A percentile compares a stretch with the other conserved stretches of the same genome.
Evolutionary conservation across 2,888 invertebrate genomes (phyloP).

Genomic region (Drosophila anomelani): DNA sequence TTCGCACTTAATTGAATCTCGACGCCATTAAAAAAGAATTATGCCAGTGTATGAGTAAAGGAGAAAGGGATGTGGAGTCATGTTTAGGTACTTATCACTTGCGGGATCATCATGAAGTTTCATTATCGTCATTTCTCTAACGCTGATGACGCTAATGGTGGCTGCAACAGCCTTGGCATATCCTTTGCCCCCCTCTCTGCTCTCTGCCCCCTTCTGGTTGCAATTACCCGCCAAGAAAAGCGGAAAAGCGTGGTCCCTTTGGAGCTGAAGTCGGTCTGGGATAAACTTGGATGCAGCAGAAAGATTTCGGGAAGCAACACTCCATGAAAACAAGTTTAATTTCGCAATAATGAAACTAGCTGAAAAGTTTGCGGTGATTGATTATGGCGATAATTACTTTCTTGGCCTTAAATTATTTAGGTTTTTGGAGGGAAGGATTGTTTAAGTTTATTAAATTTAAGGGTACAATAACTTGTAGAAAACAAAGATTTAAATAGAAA

Average conservation of each 20-base stretch:
- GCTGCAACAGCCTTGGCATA: slow-evolving; percentile 54
- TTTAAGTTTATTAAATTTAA: not conserved
- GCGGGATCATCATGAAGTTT: slow-evolving; percentile 53
- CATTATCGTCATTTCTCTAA: slow-evolving; percentile 48
- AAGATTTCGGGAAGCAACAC: slow-evolving; percentile 32
- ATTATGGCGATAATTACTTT: slow-evolving; percentile 29
- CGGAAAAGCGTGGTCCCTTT: slow-evolving; percentile 24
- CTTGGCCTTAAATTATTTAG: slow-evolving; percentile 6
- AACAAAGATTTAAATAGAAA: no score
- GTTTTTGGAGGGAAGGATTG: not conserved
- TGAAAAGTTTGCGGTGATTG: slow-evolving; percentile 24
- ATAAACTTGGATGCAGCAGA: slow-evolving; percentile 10
- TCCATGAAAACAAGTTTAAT: slow-evolving; percentile 27
- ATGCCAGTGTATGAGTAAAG: slow-evolving; percentile 41
- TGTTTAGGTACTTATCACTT: slow-evolving; percentile 43
- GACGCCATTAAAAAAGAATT: slow-evolving; percentile 74
- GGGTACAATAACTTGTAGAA: no score
- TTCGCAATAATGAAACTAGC: slow-evolving; percentile 27
- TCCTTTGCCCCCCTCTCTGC: not conserved
- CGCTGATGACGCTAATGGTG: slow-evolving; percentile 65
- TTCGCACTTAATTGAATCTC: slow-evolving; percentile 71
- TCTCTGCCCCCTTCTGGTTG: not conserved
- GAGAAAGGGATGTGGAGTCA: slow-evolving; percentile 2
- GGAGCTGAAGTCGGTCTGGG: slow-evolving; percentile 9
- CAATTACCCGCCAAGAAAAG: slow-evolving; percentile 25